Percentiles rank a stretch among this genome's conserved stretches.
Conservation (phyloP, 2,797 vertebrate genomes). For the Muscicapa striata region DNA sequence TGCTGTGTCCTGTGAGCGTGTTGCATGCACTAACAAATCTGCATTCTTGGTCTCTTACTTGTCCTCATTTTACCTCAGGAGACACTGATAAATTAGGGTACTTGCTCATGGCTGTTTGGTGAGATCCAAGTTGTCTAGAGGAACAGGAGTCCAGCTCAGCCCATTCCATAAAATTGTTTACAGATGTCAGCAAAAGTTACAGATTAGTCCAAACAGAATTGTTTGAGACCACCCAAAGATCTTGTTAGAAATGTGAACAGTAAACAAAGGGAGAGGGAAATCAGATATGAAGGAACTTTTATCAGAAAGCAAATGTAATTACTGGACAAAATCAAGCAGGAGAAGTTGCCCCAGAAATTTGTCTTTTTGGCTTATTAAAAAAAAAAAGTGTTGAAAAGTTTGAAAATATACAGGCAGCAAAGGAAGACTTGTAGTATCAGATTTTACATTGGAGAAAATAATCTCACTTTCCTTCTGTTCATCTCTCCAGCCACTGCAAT, state of each 20-base stretch:
- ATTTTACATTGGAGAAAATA: neutral
- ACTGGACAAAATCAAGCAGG: neutral
- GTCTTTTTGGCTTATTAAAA: neutral
- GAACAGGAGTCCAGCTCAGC: slow-evolving; percentile 2
- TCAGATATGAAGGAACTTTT: neutral
- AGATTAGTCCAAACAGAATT: slow-evolving; percentile 64
- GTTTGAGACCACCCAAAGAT: slow-evolving; percentile 68
- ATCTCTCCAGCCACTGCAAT: neutral
- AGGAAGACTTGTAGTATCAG: neutral
- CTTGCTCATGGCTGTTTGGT: neutral
- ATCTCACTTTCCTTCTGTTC: neutral
- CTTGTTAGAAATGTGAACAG: neutral
- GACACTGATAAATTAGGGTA: slow-evolving; percentile 3
- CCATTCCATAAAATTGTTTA: slow-evolving; percentile 38
- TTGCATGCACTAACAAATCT: neutral
- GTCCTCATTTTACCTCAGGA: neutral
- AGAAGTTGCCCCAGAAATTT: neutral
- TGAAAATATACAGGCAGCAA: neutral
- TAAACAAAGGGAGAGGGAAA: slow-evolving; percentile 15
- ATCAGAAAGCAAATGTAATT: neutral
- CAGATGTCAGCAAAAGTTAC: slow-evolving; percentile 47
- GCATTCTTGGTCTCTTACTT: neutral
- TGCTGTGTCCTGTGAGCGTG: neutral
- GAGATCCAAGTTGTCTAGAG: slow-evolving; percentile 8
- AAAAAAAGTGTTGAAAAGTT: neutral